Percentiles rank a stretch among this genome's conserved stretches.
phyloP scores from a whole-genome alignment of 30 jellyfish, hydroid and myxozoan species.

The Aurelia sp. region DNA sequence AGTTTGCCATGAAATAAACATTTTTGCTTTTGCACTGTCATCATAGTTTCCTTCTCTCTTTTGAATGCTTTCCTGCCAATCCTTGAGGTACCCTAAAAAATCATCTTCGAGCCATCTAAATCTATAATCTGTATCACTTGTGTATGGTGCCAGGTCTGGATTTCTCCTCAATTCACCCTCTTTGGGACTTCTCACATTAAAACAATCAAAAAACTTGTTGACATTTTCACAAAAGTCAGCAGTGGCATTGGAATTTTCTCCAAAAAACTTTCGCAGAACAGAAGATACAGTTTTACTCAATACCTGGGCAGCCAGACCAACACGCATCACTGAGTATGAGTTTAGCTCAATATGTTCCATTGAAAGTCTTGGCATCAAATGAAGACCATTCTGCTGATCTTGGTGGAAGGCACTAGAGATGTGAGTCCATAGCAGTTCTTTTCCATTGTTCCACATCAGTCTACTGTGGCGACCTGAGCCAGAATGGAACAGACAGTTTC shows the following conservation, averaged over 20 bases:
- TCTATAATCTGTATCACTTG: conserved; percentile 9
- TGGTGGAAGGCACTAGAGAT: conserved; percentile 5
- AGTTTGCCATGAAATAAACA: too few species aligned
- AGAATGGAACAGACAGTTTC: too few species aligned
- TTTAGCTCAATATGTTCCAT: conserved; percentile 63
- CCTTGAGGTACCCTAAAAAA: conserved; percentile 8
- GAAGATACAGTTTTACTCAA: conserved; percentile 26
- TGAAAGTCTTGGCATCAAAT: conserved; percentile 50
- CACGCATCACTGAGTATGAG: conserved; percentile 63
- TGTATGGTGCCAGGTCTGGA: conserved; percentile 3
- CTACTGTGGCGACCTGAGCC: too few species aligned
- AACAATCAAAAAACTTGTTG: conserved; percentile 35
- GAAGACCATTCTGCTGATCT: conserved; percentile 34
- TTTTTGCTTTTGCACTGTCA: too few species aligned
- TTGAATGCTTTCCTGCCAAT: conserved; percentile 17
- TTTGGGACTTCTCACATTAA: conserved; percentile 13
- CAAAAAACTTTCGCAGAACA: conserved; percentile 21
- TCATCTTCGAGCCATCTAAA: conserved; percentile 5
- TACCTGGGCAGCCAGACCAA: conserved; percentile 75
- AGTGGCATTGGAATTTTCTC: conserved; percentile 26
- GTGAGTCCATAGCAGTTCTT: conserved; percentile 37
- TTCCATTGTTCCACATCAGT: too few species aligned
- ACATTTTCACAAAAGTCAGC: conserved; percentile 23
- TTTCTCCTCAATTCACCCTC: conserved; percentile 26
- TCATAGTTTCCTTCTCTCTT: background rate